phyloP scores from a whole-genome alignment of 2,797 vertebrate species.

The Alectoris magna region DNA sequence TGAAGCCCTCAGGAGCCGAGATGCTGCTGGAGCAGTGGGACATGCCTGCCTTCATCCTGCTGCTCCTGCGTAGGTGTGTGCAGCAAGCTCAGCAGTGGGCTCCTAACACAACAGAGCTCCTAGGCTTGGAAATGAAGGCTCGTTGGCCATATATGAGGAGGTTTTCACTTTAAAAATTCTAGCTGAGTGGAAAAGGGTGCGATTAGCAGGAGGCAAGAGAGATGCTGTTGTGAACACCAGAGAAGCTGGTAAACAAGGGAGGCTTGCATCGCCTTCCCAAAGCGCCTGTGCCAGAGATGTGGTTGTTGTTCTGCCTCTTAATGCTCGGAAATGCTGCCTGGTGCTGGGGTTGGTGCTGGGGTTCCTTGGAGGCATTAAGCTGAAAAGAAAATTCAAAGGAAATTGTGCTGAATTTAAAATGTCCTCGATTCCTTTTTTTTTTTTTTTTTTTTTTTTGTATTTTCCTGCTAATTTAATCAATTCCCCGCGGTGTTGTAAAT shows the following conservation, averaged over 20 bases:
- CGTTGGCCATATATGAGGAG: rapidly evolving
- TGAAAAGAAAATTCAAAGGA: background rate
- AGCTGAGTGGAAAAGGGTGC: background rate
- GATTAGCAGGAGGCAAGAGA: background rate
- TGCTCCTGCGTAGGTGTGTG: background rate
- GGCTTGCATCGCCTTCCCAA: background rate
- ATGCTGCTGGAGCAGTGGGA: background rate
- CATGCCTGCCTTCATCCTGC: rapidly evolving
- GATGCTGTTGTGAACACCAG: background rate
- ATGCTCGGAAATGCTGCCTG: background rate
- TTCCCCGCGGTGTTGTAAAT: constrained; percentile 42
- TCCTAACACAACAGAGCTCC: background rate
- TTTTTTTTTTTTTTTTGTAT: background rate
- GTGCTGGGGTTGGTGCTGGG: background rate
- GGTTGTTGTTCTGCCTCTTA: background rate
- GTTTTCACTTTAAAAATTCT: background rate
- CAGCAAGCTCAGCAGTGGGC: background rate
- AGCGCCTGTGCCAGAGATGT: background rate
- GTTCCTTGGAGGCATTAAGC: background rate
- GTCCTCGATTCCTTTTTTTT: background rate
- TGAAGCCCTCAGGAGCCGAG: background rate
- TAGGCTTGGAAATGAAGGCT: background rate
- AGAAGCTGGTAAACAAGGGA: background rate
- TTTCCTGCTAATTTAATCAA: constrained; percentile 58
- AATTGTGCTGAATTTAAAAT: constrained; percentile 18